Conservation (phyloP, 2,888 invertebrate species). For the Dasysyrphus albostriatus region DNA sequence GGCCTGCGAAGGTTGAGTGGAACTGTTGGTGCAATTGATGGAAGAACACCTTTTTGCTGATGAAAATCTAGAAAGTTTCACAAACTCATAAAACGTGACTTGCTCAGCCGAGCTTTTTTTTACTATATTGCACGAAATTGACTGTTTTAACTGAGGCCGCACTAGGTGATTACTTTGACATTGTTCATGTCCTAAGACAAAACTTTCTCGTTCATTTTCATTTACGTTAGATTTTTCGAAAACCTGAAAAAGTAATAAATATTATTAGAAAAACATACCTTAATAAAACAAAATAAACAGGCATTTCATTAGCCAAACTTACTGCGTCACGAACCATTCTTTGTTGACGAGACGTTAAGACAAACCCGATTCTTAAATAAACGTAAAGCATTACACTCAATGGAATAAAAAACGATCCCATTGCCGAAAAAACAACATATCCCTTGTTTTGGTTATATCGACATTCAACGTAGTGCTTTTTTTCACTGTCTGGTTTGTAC, state of each 20-base stretch:
- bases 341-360: constrained; percentile 91
- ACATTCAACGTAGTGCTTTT: constrained; percentile 86
- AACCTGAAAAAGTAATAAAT: constrained; percentile 77
- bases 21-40: constrained; percentile 79
- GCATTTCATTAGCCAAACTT: constrained; percentile 64
- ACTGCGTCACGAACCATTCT: constrained; percentile 87
- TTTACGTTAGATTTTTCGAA: constrained; percentile 82
- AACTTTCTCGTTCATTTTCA: constrained; percentile 81
- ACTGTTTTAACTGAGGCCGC: not conserved
- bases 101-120: constrained; percentile 75
- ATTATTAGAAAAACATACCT: not conserved
- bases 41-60: constrained; percentile 80
- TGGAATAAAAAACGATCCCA: constrained; percentile 98
- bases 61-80: constrained; percentile 81
- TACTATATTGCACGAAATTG: not conserved
- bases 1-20: constrained; percentile 77
- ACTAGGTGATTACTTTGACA: not conserved
- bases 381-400: constrained; percentile 98
- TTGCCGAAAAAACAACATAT: constrained; percentile 97
- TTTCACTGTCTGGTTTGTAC: constrained; percentile 89
- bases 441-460: constrained; percentile 95
- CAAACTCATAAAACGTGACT: constrained; percentile 81
- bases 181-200: constrained; percentile 78
- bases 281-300: not conserved
- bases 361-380: constrained; percentile 95